phyloP scores from a whole-genome alignment of 2,113 vertebrate species.

The Reinhardtius hippoglossoides region DNA sequence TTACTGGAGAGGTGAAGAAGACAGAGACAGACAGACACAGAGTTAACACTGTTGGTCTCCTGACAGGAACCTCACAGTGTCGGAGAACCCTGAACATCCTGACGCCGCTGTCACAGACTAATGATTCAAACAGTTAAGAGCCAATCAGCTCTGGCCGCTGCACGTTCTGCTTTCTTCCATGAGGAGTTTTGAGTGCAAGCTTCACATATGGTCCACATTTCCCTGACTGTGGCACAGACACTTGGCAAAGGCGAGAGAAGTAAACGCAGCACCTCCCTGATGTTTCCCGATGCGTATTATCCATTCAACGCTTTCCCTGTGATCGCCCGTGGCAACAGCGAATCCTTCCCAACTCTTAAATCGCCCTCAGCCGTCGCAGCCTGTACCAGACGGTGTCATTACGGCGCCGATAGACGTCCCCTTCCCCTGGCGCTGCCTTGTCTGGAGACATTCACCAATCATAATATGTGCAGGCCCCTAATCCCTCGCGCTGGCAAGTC shows the following conservation, averaged over 20 bases:
- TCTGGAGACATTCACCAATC: constrained; percentile 69
- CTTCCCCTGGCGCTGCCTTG: constrained; percentile 60
- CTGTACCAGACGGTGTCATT: constrained; percentile 75
- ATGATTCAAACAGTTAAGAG: constrained; percentile 32
- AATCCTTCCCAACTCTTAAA: constrained; percentile 59
- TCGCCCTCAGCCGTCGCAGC: constrained; percentile 67
- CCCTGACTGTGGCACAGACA: constrained; percentile 28
- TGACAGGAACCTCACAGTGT: background rate
- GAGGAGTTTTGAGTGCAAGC: constrained; percentile 5
- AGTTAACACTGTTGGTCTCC: too few species aligned
- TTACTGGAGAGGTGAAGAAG: too few species aligned
- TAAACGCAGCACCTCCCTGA: constrained; percentile 27
- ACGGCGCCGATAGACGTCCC: constrained; percentile 68
- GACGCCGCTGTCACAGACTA: background rate
- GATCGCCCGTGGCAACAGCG: constrained; percentile 71
- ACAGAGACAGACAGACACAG: too few species aligned
- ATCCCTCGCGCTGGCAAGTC: constrained; percentile 68
- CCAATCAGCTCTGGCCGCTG: constrained; percentile 6
- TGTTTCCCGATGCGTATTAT: constrained; percentile 28
- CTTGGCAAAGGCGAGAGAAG: constrained; percentile 44
- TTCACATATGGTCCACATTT: constrained; percentile 29
- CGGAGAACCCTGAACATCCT: too few species aligned
- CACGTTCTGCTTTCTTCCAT: background rate
- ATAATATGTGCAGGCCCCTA: constrained; percentile 61
- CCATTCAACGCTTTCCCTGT: constrained; percentile 57